phyloP scores from a whole-genome alignment of 2,797 vertebrate species.

The Acrossocheilus wenchowensis region DNA sequence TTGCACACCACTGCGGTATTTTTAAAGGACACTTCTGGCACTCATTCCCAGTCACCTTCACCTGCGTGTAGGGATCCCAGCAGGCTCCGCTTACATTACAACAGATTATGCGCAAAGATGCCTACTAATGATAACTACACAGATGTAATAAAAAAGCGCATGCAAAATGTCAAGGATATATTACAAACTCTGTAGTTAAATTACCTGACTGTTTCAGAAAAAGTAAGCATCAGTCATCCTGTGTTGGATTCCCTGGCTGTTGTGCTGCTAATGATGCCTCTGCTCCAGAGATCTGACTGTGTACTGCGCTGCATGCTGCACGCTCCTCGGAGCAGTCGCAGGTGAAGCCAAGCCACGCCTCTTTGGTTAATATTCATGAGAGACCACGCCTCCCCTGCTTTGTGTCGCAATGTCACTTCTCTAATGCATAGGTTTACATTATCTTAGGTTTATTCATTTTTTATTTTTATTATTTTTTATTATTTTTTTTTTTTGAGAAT shows the following conservation, averaged over 20 bases:
- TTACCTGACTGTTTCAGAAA: constrained; percentile 52
- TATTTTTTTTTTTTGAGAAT: background rate
- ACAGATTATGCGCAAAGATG: constrained; percentile 15
- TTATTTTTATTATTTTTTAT: background rate
- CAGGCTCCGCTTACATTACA: constrained; percentile 15
- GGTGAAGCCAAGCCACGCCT: constrained; percentile 48
- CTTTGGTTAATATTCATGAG: constrained; percentile 47
- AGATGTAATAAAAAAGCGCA: background rate
- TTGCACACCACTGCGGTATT: constrained; percentile 64
- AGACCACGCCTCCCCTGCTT: background rate
- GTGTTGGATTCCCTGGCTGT: constrained; percentile 32
- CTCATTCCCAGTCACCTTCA: constrained; percentile 62
- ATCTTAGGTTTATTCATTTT: background rate
- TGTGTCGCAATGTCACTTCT: background rate
- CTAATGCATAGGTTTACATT: background rate
- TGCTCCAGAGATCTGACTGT: constrained; percentile 15
- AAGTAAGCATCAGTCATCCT: constrained; percentile 35
- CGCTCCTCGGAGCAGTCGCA: constrained; percentile 30
- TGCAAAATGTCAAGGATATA: background rate
- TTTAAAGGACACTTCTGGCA: constrained; percentile 61
- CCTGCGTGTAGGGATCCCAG: constrained; percentile 49
- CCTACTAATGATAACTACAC: constrained; percentile 11
- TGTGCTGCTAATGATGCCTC: background rate
- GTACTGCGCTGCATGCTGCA: constrained; percentile 38
- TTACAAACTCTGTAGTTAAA: constrained; percentile 29